Conservation (phyloP, 2,113 vertebrate species). For the Pelvicachromis taeniatus region DNA sequence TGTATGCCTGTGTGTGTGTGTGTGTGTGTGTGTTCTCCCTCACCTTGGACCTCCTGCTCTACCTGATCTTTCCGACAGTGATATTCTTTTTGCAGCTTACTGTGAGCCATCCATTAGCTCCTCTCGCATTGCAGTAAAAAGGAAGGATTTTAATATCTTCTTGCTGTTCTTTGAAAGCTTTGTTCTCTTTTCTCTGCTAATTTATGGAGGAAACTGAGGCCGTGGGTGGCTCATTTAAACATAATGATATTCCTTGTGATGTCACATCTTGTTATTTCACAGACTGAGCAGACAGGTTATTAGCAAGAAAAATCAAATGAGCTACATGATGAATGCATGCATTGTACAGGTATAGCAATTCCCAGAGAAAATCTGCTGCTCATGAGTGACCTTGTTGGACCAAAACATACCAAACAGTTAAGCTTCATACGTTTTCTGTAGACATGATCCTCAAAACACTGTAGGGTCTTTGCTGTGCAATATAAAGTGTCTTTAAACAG, state of each 20-base stretch:
- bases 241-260: slow-evolving; percentile 63
- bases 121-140: not conserved
- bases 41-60: slow-evolving; percentile 33
- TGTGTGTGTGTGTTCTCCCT: not conserved
- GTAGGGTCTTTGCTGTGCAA: not conserved
- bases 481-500: not conserved
- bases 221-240: slow-evolving; percentile 51
- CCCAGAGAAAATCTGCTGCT: not conserved
- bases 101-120: slow-evolving; percentile 6
- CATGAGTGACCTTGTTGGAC: not conserved
- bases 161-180: slow-evolving; percentile 42
- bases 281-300: not conserved
- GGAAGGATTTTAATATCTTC: slow-evolving; percentile 12
- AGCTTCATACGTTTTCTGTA: not conserved
- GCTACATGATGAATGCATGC: slow-evolving; percentile 10
- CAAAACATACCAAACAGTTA: not conserved
- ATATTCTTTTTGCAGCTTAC: not conserved
- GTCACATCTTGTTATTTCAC: slow-evolving; percentile 50
- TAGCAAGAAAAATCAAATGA: slow-evolving; percentile 16
- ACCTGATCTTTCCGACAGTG: not conserved
- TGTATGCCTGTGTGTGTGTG: not conserved
- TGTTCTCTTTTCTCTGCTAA: slow-evolving; percentile 49
- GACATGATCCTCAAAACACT: not conserved
- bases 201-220: slow-evolving; percentile 46
- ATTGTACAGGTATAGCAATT: not conserved